These are phyloP conservation scores for Periphyllus acericola DNA, from an alignment of 2,888 invertebrate genomes.

Conservation along the genomic window DNA sequence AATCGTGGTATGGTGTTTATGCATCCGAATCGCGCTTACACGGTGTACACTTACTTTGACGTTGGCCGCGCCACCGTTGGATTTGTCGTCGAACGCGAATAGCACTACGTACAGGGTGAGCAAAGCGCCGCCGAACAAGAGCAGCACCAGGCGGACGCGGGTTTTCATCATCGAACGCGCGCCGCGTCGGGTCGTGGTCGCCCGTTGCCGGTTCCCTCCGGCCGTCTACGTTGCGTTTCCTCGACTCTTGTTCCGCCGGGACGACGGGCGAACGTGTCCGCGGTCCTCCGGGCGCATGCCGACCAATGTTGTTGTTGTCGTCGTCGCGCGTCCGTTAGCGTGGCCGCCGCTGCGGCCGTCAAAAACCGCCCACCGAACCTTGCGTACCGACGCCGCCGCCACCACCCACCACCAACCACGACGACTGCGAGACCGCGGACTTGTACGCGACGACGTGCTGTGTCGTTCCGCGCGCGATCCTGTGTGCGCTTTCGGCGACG, in stretches of 20 bases:
- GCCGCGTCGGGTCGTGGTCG: not conserved
- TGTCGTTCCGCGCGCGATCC: no score
- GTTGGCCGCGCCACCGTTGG: not conserved
- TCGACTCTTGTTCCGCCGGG: not conserved
- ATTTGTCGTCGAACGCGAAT: slow-evolving; percentile 24
- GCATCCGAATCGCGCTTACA: no score
- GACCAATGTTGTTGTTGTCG: no score
- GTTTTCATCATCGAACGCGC: slow-evolving; percentile 46
- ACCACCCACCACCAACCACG: no score
- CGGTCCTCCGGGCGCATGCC: not conserved
- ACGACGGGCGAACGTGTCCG: not conserved
- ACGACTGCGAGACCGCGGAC: no score
- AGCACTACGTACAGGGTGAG: slow-evolving; percentile 11
- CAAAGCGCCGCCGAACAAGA: not conserved
- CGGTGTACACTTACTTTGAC: not conserved
- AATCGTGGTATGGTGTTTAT: no score
- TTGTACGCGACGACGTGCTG: no score
- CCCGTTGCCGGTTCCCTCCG: not conserved
- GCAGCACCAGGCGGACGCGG: slow-evolving; percentile 37
- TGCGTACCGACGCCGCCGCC: no score
- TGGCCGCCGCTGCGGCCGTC: no score
- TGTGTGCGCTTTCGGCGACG: no score
- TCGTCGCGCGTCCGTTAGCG: no score
- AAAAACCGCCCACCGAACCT: no score
- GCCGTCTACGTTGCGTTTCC: not conserved